A percentile compares a stretch with the other conserved stretches of the same genome.
Conservation (phyloP, 2,888 invertebrate genomes). For the Anaspis maculata region DNA sequence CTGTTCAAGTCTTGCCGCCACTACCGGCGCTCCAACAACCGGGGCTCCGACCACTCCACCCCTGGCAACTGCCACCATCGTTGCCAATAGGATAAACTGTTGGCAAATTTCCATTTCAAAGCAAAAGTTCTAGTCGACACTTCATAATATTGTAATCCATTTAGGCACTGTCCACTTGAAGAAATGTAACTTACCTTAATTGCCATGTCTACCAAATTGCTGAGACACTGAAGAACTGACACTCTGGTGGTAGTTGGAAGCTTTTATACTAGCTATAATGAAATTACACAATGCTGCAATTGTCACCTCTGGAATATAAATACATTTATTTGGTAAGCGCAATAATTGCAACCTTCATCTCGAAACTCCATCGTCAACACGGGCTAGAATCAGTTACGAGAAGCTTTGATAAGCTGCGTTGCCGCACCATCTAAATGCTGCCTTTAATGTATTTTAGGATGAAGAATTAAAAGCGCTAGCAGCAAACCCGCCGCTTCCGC, state of each 20-base stretch:
- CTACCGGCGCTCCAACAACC: slow-evolving; percentile 37
- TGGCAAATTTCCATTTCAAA: slow-evolving; percentile 1
- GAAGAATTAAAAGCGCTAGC: no score
- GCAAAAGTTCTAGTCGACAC: background rate
- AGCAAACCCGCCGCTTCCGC: no score
- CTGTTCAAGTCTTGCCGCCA: slow-evolving; percentile 44
- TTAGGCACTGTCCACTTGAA: no score
- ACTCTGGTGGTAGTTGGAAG: no score
- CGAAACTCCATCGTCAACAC: background rate
- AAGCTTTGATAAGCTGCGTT: no score
- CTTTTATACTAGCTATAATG: slow-evolving; percentile 21
- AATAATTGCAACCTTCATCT: no score
- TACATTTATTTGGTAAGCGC: slow-evolving; percentile 12
- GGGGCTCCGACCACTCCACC: slow-evolving; percentile 28
- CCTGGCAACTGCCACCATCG: slow-evolving; percentile 23
- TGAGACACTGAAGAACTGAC: slow-evolving; percentile 15
- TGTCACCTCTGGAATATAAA: slow-evolving; percentile 20
- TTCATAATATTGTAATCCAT: no score
- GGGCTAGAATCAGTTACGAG: no score
- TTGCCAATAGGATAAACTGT: slow-evolving; percentile 25
- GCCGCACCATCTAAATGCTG: no score
- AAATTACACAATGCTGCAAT: slow-evolving; percentile 20
- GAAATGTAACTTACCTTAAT: slow-evolving; percentile 26
- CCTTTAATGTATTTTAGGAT: no score
- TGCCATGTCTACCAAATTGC: slow-evolving; percentile 19